A percentile compares a stretch with the other conserved stretches of the same genome.
Conservation (phyloP, 1,140 invertebrate genomes). For the Drosophila nigrodunni region DNA sequence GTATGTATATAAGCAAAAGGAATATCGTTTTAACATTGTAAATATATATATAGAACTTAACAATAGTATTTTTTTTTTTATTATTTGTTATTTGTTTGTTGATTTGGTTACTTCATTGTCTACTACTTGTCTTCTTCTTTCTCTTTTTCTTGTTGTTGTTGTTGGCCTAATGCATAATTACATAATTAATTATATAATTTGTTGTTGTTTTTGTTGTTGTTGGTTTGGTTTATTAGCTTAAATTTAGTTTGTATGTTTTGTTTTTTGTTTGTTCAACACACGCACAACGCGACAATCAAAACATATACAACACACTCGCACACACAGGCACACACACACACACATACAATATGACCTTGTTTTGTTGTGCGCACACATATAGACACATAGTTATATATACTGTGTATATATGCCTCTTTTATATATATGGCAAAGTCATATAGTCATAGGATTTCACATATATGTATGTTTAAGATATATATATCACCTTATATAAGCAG, state of each 20-base stretch:
- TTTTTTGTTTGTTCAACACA: slow-evolving; percentile 28
- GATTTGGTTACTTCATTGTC: slow-evolving; percentile 30
- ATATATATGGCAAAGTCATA: slow-evolving; percentile 73
- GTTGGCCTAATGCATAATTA: slow-evolving; percentile 50
- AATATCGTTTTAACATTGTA: slow-evolving; percentile 73
- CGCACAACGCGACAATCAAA: slow-evolving; percentile 41
- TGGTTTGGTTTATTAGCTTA: slow-evolving; percentile 65
- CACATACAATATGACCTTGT: slow-evolving; percentile 9
- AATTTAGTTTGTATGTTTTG: slow-evolving; percentile 60
- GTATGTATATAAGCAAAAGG: slow-evolving; percentile 74
- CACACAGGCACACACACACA: slow-evolving; percentile 26
- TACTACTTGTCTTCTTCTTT: slow-evolving; percentile 21
- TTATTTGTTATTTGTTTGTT: slow-evolving; percentile 10
- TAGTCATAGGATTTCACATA: slow-evolving; percentile 77
- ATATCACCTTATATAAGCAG: slow-evolving; percentile 80
- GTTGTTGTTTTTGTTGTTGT: slow-evolving; percentile 45
- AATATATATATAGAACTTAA: slow-evolving; percentile 60
- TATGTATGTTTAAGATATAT: slow-evolving; percentile 73
- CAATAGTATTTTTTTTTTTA: slow-evolving; percentile 35
- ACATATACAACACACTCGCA: slow-evolving; percentile 22
- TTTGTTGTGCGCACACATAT: background rate
- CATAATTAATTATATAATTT: slow-evolving; percentile 18
- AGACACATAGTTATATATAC: slow-evolving; percentile 10
- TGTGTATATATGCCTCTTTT: slow-evolving; percentile 9
- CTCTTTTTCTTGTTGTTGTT: slow-evolving; percentile 33